Conservation (phyloP, 2,797 vertebrate genomes). For the Epinephelus awoara region DNA sequence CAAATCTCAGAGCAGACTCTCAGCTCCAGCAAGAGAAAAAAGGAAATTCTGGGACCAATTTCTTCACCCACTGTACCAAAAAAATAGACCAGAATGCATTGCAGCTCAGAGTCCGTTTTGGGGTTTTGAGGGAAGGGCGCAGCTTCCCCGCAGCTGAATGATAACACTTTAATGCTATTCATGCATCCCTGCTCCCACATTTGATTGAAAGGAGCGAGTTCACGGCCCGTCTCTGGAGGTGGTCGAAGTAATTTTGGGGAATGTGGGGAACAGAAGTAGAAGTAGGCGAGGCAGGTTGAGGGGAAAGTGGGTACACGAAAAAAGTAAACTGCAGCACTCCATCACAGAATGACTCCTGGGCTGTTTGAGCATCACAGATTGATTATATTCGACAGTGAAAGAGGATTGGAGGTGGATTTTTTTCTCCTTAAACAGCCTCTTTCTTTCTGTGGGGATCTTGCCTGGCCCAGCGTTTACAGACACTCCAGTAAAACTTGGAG, state of each 20-base stretch:
- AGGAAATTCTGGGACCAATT: not conserved
- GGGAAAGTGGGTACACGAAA: conserved; percentile 32
- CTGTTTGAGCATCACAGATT: conserved; percentile 44
- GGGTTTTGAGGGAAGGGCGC: conserved; percentile 1
- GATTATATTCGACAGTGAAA: conserved; percentile 36
- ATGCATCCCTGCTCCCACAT: conserved; percentile 23
- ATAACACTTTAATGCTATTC: conserved; percentile 52
- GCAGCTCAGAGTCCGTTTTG: conserved; percentile 5
- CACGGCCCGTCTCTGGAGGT: conserved; percentile 35
- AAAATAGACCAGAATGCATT: conserved; percentile 33
- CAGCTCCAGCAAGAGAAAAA: not conserved
- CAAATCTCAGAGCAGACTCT: not conserved
- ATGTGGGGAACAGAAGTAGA: conserved; percentile 26
- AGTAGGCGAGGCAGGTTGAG: conserved; percentile 34
- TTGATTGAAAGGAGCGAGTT: conserved; percentile 61
- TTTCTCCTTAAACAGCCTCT: conserved; percentile 32
- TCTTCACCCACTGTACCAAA: not conserved
- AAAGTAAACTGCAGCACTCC: conserved; percentile 31
- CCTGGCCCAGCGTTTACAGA: conserved; percentile 27
- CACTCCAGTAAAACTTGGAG: conserved; percentile 25
- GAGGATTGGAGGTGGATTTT: conserved; percentile 35
- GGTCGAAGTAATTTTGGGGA: conserved; percentile 50
- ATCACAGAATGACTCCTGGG: conserved; percentile 48
- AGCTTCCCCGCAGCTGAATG: conserved; percentile 34
- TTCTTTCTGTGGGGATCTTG: conserved; percentile 3